Conservation (phyloP, 2,113 vertebrate genomes). For the Pteruthius melanotis region DNA sequence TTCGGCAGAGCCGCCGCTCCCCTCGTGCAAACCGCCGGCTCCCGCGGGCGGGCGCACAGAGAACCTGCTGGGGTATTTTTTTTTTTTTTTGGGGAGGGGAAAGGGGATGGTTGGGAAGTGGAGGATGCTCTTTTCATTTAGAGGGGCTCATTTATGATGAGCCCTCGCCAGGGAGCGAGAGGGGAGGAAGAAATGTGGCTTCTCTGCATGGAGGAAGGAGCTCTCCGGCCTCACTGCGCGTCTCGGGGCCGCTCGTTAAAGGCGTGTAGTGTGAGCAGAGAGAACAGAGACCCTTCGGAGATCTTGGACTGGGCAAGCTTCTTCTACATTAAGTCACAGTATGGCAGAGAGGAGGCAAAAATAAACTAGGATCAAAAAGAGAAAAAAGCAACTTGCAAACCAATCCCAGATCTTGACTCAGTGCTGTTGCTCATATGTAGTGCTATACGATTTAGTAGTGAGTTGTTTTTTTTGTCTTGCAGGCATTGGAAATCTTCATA, state of each 20-base stretch:
- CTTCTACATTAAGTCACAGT: slow-evolving; percentile 72
- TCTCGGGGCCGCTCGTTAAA: not conserved
- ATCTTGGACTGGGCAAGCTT: slow-evolving; percentile 57
- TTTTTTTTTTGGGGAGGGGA: not conserved
- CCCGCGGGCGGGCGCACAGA: not conserved
- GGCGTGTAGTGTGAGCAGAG: not conserved
- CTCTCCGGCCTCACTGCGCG: not conserved
- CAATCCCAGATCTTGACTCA: slow-evolving; percentile 56
- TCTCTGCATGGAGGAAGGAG: not conserved
- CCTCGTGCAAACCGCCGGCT: slow-evolving; percentile 48
- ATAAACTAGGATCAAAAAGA: slow-evolving; percentile 66
- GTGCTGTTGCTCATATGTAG: slow-evolving; percentile 73
- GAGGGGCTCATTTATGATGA: not conserved
- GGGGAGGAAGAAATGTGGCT: not conserved
- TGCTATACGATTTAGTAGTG: slow-evolving; percentile 78
- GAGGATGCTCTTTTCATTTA: not conserved
- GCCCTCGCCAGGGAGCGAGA: not conserved
- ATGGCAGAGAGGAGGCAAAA: slow-evolving; percentile 75
- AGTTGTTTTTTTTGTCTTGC: not conserved
- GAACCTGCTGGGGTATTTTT: not conserved
- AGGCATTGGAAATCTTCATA: slow-evolving; percentile 54
- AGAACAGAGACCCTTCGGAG: slow-evolving; percentile 13
- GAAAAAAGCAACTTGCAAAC: slow-evolving; percentile 7
- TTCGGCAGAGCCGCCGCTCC: slow-evolving; percentile 42
- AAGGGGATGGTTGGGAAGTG: not conserved